These are phyloP conservation scores for Trichogramma pretiosum DNA, from an alignment of 1,140 invertebrate genomes.

Conservation along the genomic window DNA sequence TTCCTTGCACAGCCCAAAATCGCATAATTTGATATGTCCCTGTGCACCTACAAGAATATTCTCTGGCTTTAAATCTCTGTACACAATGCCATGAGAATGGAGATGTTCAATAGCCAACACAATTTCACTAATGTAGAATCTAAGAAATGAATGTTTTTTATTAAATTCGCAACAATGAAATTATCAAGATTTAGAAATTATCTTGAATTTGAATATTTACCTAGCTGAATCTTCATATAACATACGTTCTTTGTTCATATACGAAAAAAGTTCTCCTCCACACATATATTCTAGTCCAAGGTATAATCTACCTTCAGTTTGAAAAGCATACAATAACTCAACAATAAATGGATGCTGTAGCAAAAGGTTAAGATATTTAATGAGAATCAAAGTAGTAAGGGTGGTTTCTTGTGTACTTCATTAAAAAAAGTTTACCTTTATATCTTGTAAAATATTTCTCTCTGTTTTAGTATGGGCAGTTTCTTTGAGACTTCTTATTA, in stretches of 20 bases:
- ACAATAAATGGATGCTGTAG: slow-evolving; percentile 98
- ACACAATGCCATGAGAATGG: slow-evolving; percentile 92
- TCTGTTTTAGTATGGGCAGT: slow-evolving; percentile 99
- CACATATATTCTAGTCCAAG: slow-evolving; percentile 95
- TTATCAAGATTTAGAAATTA: background rate
- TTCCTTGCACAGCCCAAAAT: slow-evolving; percentile 99
- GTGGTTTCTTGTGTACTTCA: background rate
- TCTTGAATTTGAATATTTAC: slow-evolving; percentile 45
- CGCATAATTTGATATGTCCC: slow-evolving; percentile 97
- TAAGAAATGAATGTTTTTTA: slow-evolving; percentile 34
- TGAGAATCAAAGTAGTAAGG: too few species aligned
- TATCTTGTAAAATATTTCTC: slow-evolving; percentile 94
- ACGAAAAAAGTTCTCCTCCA: slow-evolving; percentile 96
- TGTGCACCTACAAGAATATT: slow-evolving; percentile 90
- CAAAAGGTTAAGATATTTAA: slow-evolving; percentile 22
- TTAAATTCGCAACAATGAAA: background rate
- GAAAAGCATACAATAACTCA: slow-evolving; percentile 96
- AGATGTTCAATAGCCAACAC: slow-evolving; percentile 95
- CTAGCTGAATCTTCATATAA: slow-evolving; percentile 95
- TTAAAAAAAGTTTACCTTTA: slow-evolving; percentile 62
- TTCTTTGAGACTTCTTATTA: slow-evolving; percentile 98
- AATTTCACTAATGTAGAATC: slow-evolving; percentile 97
- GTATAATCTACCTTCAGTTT: slow-evolving; percentile 96
- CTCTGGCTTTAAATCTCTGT: slow-evolving; percentile 97
- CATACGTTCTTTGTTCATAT: slow-evolving; percentile 94